A percentile compares a stretch with the other conserved stretches of the same genome.
Conservation (phyloP, 2,888 invertebrate genomes). For the Phalera bucephala region DNA sequence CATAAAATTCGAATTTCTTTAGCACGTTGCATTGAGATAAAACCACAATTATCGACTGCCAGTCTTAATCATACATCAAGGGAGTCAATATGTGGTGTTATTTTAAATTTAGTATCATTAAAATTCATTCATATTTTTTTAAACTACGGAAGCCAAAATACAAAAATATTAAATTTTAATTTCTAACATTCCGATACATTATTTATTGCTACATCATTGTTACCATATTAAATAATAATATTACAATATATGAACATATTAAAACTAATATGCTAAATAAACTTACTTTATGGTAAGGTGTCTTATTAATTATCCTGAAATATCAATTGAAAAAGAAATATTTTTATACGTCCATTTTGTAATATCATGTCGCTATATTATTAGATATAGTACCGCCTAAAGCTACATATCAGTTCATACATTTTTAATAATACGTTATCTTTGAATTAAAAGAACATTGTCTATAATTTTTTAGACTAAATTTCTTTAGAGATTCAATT, state of each 20-base stretch:
- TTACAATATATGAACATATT: slow-evolving; percentile 49
- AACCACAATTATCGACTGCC: background rate
- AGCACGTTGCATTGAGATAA: slow-evolving; percentile 8
- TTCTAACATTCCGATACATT: slow-evolving; percentile 46
- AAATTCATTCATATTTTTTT: slow-evolving; percentile 12
- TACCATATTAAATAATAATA: slow-evolving; percentile 59
- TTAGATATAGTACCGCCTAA: no score
- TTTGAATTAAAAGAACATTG: no score
- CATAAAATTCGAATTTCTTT: slow-evolving; percentile 27
- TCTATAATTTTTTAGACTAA: no score
- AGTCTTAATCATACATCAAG: no score
- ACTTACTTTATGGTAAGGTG: slow-evolving; percentile 63
- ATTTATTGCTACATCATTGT: slow-evolving; percentile 48
- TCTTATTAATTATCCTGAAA: no score
- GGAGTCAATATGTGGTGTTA: slow-evolving; percentile 16
- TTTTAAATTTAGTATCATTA: slow-evolving; percentile 11
- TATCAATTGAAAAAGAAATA: no score
- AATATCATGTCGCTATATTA: no score
- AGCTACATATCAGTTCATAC: background rate
- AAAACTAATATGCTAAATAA: slow-evolving; percentile 35
- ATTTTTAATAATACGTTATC: no score
- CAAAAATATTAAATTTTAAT: slow-evolving; percentile 38
- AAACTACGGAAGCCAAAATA: slow-evolving; percentile 56
- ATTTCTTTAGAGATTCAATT: no score
- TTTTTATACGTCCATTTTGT: no score